Conservation (phyloP, 2,888 invertebrate species). For the Oligia strigilis region DNA sequence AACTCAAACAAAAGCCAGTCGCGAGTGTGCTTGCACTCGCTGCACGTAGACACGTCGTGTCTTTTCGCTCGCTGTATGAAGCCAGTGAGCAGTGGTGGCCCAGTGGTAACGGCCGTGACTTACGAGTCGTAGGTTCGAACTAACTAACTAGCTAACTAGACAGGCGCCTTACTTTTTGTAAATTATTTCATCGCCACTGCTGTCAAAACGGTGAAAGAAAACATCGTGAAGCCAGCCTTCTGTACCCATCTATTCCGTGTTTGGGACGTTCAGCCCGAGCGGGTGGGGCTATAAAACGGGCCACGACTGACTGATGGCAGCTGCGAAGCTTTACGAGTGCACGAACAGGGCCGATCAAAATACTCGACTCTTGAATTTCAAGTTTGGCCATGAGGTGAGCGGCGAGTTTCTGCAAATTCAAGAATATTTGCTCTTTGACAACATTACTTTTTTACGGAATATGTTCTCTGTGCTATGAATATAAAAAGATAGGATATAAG, state of each 20-base stretch:
- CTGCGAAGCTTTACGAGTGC: constrained; percentile 66
- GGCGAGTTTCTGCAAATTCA: neutral
- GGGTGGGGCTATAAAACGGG: constrained; percentile 56
- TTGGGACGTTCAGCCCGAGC: constrained; percentile 7
- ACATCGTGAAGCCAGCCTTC: constrained; percentile 1
- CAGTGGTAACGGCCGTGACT: neutral
- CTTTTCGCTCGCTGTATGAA: neutral
- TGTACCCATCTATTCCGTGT: neutral
- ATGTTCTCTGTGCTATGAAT: neutral
- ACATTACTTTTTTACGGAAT: neutral
- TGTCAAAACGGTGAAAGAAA: neutral
- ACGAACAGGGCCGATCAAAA: constrained; percentile 67
- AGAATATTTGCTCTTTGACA: neutral
- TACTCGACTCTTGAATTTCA: constrained; percentile 53
- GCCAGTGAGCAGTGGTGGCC: neutral
- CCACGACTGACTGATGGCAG: constrained; percentile 57
- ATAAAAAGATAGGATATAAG: neutral
- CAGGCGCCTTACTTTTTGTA: neutral
- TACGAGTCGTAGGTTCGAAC: neutral
- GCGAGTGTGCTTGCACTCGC: neutral
- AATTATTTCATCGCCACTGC: neutral
- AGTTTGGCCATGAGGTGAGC: constrained; percentile 29
- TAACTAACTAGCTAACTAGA: too few species aligned
- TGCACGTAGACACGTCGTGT: too few species aligned
- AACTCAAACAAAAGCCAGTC: neutral